Evolutionary conservation across 2,113 vertebrate species (phyloP).

Genomic region (Calonectris borealis): DNA sequence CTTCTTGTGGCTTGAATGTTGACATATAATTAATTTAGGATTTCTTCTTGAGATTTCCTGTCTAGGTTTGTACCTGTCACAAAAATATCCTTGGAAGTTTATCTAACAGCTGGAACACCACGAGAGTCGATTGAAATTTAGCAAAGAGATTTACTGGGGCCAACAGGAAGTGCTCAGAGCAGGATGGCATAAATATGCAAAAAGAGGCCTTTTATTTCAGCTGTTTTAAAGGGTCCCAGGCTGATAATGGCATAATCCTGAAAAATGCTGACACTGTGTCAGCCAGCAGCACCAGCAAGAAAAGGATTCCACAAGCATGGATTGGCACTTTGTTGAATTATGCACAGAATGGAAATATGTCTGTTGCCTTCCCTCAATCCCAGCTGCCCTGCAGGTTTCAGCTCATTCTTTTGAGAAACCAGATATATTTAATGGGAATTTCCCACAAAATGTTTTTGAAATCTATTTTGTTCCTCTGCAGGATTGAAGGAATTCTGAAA

Average conservation of each 20-base stretch:
- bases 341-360: neutral
- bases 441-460: neutral
- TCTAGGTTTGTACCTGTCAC: slow-evolving; percentile 77
- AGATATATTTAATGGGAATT: slow-evolving; percentile 5
- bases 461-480: neutral
- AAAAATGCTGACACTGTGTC: slow-evolving; percentile 28
- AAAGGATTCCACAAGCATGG: neutral
- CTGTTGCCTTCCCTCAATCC: neutral
- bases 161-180: slow-evolving; percentile 61
- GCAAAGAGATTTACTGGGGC: slow-evolving; percentile 49
- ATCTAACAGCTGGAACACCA: slow-evolving; percentile 71
- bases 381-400: slow-evolving; percentile 5
- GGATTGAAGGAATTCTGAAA: slow-evolving; percentile 11
- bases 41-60: slow-evolving; percentile 75
- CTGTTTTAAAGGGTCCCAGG: slow-evolving; percentile 25
- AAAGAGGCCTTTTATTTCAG: slow-evolving; percentile 28
- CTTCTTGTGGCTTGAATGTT: slow-evolving; percentile 81
- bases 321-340: neutral
- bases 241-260: slow-evolving; percentile 7
- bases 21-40: slow-evolving; percentile 79
- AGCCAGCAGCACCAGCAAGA: neutral
- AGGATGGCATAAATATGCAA: slow-evolving; percentile 62
- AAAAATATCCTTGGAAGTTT: slow-evolving; percentile 77
- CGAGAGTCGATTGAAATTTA: slow-evolving; percentile 14
- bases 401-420: neutral